phyloP scores from a whole-genome alignment of 2,797 vertebrate species.

The Anguilla anguilla region DNA sequence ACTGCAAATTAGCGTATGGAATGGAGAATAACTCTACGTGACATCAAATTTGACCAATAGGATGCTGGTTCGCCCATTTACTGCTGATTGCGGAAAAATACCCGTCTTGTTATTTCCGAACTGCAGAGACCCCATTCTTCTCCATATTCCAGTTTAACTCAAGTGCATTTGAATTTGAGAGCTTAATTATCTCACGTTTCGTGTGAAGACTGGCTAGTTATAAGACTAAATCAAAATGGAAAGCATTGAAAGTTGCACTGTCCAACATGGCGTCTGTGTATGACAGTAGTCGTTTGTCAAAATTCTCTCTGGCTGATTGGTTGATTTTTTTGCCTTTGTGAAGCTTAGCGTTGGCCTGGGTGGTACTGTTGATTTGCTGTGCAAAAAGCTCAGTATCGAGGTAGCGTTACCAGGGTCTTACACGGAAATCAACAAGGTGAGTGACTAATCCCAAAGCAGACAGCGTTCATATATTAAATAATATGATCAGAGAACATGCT shows the following conservation, averaged over 20 bases:
- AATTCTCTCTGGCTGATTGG: conserved; percentile 29
- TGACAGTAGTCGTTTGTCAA: conserved; percentile 1
- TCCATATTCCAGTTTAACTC: not conserved
- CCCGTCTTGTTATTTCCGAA: not conserved
- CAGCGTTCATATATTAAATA: not conserved
- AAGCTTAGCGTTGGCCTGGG: not conserved
- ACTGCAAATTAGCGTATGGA: not conserved
- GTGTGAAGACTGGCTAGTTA: not conserved
- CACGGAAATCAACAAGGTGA: conserved; percentile 17
- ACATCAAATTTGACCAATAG: not conserved
- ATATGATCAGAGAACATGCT: not conserved
- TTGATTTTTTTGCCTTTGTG: not conserved
- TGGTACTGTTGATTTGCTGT: not conserved
- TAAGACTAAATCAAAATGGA: not conserved
- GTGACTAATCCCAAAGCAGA: not conserved
- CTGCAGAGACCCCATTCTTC: not conserved
- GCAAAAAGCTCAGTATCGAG: conserved; percentile 14
- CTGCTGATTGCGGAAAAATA: not conserved
- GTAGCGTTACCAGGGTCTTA: not conserved
- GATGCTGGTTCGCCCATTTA: not conserved
- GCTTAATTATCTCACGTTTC: not conserved
- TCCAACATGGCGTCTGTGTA: not conserved
- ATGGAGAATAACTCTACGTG: not conserved
- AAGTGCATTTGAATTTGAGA: not conserved
- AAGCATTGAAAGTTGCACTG: not conserved